Percentiles rank a stretch among this genome's conserved stretches.
These are phyloP conservation scores for Sinocyclocheilus grahami DNA, from an alignment of 2,113 vertebrate genomes.

Conservation along the genomic window DNA sequence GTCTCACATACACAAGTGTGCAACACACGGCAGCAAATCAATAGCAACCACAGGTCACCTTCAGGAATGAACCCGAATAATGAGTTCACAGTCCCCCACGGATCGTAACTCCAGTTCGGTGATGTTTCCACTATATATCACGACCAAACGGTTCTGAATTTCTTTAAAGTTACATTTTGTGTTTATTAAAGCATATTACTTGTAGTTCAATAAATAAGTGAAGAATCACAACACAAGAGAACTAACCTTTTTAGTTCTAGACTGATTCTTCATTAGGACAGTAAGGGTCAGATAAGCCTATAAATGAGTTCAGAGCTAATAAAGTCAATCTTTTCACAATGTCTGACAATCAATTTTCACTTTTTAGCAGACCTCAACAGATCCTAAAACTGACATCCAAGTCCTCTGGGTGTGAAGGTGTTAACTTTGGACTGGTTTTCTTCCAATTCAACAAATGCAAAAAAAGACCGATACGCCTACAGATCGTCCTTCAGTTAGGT, in stretches of 20 bases:
- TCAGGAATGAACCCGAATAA: neutral
- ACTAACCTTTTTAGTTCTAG: too few relatives aligned
- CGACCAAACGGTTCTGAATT: neutral
- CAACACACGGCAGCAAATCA: neutral
- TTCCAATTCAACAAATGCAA: neutral
- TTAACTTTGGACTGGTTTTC: conserved; percentile 19
- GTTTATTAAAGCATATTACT: neutral
- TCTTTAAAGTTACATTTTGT: neutral
- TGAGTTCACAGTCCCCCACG: neutral
- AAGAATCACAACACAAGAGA: too few relatives aligned
- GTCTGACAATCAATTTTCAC: neutral
- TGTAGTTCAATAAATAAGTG: neutral
- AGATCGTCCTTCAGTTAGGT: conserved; percentile 13
- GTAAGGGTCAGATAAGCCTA: neutral
- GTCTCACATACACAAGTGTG: neutral
- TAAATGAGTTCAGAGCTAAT: neutral
- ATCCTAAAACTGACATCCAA: neutral
- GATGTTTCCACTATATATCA: neutral
- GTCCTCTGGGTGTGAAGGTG: neutral
- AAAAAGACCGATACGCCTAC: conserved; percentile 7
- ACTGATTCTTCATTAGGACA: neutral
- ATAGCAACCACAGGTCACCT: neutral
- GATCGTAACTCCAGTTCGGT: neutral
- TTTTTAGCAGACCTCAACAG: neutral
- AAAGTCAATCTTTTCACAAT: neutral